phyloP scores from a whole-genome alignment of 2,113 vertebrate species.

The Peromyscus polionotus region DNA sequence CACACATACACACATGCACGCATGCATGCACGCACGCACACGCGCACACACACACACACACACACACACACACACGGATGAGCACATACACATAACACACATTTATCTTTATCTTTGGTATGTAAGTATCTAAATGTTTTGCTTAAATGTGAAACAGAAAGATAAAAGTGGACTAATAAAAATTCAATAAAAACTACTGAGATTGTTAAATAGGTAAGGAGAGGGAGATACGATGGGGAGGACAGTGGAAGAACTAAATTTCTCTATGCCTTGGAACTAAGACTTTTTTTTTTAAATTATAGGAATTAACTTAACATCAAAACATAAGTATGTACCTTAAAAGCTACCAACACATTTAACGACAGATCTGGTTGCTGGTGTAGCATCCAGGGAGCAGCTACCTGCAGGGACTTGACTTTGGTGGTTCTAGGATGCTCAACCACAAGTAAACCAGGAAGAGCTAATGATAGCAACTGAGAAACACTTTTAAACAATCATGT shows the following conservation, averaged over 20 bases:
- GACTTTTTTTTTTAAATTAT: background rate
- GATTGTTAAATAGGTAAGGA: background rate
- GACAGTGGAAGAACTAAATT: background rate
- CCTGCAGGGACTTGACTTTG: background rate
- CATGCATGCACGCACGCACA: fast-evolving
- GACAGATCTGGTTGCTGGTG: background rate
- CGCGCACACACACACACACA: too few relatives aligned
- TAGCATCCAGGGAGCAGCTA: background rate
- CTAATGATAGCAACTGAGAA: background rate
- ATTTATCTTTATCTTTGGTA: background rate
- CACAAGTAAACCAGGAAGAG: background rate
- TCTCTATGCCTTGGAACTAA: background rate
- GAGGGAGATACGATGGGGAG: fast-evolving
- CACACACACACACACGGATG: background rate
- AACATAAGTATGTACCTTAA: background rate
- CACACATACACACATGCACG: too few relatives aligned
- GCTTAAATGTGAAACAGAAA: background rate
- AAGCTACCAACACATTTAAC: background rate
- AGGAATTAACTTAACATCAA: background rate
- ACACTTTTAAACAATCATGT: background rate
- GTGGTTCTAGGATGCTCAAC: background rate
- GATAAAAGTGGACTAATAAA: background rate
- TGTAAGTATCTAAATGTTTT: background rate
- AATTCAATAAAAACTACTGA: background rate
- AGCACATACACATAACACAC: background rate